phyloP scores from a whole-genome alignment of 2,113 vertebrate genomes.

The Semicossyphus pulcher region DNA sequence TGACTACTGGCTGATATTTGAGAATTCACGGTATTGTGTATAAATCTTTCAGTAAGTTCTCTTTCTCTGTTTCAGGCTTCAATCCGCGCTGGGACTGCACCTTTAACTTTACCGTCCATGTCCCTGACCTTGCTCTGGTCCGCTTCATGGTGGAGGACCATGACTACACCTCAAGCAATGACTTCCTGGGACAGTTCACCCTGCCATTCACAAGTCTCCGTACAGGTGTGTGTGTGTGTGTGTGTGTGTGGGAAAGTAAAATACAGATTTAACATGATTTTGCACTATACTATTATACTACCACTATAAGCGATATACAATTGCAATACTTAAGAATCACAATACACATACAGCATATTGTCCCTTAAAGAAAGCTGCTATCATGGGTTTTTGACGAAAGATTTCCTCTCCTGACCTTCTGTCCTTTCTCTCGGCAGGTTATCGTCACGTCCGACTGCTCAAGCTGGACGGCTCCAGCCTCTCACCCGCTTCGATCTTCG shows the following conservation, averaged over 20 bases:
- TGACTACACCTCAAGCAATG: conserved; percentile 89
- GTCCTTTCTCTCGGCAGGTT: conserved; percentile 82
- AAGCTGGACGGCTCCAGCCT: conserved; percentile 89
- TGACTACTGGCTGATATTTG: no score
- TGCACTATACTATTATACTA: no score
- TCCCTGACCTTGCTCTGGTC: conserved; percentile 90
- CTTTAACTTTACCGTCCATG: conserved; percentile 88
- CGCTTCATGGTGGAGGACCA: conserved; percentile 95
- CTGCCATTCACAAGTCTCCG: conserved; percentile 89
- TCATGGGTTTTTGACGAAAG: background rate
- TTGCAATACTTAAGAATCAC: no score
- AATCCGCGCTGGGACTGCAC: conserved; percentile 90
- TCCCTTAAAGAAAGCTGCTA: no score
- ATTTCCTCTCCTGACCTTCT: background rate
- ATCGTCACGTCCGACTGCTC: conserved; percentile 92
- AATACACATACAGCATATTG: no score
- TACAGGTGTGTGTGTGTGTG: conserved; percentile 82
- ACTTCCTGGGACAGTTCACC: conserved; percentile 94
- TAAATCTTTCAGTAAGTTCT: background rate
- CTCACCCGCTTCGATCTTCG: conserved; percentile 90
- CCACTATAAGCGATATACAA: no score
- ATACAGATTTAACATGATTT: no score
- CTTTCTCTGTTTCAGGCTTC: conserved; percentile 84
- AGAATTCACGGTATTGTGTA: no score
- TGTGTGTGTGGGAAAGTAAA: background rate